Percentiles rank a stretch among this genome's conserved stretches.
phyloP scores from a whole-genome alignment of 2,888 invertebrate genomes.

The Meghimatium bilineatum region DNA sequence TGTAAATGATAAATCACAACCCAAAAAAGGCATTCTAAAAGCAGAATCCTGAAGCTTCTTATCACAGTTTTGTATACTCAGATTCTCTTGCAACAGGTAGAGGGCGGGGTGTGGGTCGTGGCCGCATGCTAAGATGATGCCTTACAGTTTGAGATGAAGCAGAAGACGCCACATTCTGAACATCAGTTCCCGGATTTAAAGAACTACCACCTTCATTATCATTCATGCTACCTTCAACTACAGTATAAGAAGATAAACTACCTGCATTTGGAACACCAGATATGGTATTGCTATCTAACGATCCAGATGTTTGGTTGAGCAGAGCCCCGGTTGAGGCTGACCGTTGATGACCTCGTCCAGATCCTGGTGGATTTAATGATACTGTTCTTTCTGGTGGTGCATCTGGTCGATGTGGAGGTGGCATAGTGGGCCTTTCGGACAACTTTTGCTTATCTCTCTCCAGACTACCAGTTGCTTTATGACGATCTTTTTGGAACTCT shows the following conservation, averaged over 20 bases:
- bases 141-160: slow-evolving; percentile 44
- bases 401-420: slow-evolving; percentile 51
- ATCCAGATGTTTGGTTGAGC: slow-evolving; percentile 37
- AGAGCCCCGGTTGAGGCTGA: slow-evolving; percentile 68
- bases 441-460: slow-evolving; percentile 53
- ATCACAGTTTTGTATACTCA: slow-evolving; percentile 69
- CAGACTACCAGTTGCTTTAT: slow-evolving; percentile 55
- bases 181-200: slow-evolving; percentile 7
- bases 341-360: slow-evolving; percentile 59
- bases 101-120: slow-evolving; percentile 64
- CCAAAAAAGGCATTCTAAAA: background rate
- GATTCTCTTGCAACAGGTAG: slow-evolving; percentile 61
- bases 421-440: slow-evolving; percentile 48
- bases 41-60: background rate
- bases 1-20: background rate
- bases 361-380: slow-evolving; percentile 54
- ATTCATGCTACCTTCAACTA: slow-evolving; percentile 27
- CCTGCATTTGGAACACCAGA: slow-evolving; percentile 47
- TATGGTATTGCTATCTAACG: background rate
- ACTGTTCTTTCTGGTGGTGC: slow-evolving; percentile 60
- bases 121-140: slow-evolving; percentile 52
- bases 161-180: slow-evolving; percentile 11
- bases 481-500: slow-evolving; percentile 50
- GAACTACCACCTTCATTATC: slow-evolving; percentile 1
- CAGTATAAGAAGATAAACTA: slow-evolving; percentile 44